Evolutionary conservation across 2,797 vertebrate genomes (phyloP).

Genomic region (Chaunax sp.): DNA sequence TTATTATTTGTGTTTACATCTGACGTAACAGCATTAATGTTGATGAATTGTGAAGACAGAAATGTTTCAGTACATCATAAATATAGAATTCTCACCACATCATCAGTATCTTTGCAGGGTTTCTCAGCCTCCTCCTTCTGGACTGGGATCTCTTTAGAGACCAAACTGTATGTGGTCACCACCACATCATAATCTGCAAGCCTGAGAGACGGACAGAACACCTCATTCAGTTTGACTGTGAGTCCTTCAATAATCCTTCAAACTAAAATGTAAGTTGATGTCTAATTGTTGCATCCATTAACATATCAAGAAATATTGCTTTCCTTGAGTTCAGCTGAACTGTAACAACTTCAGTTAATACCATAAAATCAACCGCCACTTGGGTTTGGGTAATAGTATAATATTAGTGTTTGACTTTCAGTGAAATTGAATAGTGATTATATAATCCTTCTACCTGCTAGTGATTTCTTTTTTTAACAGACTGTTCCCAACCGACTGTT

Average conservation of each 20-base stretch:
- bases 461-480: too few species aligned
- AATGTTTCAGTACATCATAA: too few species aligned
- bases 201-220: constrained; percentile 71
- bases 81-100: constrained; percentile 71
- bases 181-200: constrained; percentile 91
- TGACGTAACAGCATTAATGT: not conserved
- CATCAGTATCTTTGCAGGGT: constrained; percentile 72
- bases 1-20: too few species aligned
- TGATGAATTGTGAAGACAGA: not conserved
- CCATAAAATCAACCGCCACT: not conserved
- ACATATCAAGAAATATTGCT: not conserved
- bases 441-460: too few species aligned
- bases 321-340: not conserved
- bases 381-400: not conserved
- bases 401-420: too few species aligned
- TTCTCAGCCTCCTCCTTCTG: constrained; percentile 84
- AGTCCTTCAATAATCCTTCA: not conserved
- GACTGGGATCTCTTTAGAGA: constrained; percentile 91
- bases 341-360: not conserved
- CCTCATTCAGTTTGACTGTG: not conserved
- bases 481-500: too few species aligned
- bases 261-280: not conserved
- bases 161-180: constrained; percentile 93
- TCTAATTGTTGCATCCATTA: not conserved
- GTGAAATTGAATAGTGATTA: too few species aligned